Conservation (phyloP, 2,888 invertebrate species). For the Ariolimax columbianus region DNA sequence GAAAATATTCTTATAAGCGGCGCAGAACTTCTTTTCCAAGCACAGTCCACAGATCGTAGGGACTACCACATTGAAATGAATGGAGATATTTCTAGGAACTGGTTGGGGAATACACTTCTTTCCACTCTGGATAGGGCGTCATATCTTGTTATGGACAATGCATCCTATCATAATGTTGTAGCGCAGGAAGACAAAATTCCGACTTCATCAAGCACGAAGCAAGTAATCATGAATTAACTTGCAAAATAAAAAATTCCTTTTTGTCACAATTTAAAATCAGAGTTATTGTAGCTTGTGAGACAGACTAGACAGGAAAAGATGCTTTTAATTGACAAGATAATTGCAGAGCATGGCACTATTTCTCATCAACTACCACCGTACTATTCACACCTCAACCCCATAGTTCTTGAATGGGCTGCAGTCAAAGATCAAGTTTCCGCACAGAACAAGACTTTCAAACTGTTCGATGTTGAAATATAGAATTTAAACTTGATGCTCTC, state of each 20-base stretch:
- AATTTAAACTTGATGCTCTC: no score
- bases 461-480: no score
- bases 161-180: conserved; percentile 2
- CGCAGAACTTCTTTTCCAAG: not conserved
- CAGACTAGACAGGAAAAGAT: not conserved
- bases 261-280: not conserved
- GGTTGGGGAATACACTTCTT: not conserved
- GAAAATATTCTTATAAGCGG: not conserved
- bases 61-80: conserved; percentile 6
- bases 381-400: no score
- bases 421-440: no score
- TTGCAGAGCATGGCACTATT: not conserved
- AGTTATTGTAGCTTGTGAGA: not conserved
- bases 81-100: not conserved
- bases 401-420: no score
- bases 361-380: no score
- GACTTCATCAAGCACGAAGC: not conserved
- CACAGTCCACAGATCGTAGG: not conserved
- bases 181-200: not conserved
- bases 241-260: not conserved
- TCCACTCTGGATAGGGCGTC: not conserved
- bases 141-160: not conserved
- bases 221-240: not conserved
- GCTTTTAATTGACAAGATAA: not conserved
- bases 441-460: no score